Evolutionary conservation across 2,888 invertebrate genomes (phyloP).

Genomic region (Cephonodes hylas): DNA sequence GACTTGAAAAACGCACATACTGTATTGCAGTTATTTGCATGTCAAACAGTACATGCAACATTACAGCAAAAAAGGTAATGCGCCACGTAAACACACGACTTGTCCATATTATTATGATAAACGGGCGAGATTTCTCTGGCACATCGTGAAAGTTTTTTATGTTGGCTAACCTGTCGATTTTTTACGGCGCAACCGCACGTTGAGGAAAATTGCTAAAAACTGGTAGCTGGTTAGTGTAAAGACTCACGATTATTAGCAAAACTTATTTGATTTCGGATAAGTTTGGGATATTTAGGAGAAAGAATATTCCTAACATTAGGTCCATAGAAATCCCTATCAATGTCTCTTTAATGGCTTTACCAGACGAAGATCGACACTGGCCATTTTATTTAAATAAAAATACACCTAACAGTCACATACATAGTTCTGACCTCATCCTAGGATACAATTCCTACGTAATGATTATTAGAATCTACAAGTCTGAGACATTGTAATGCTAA

Average conservation of each 20-base stretch:
- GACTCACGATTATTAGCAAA: too few species aligned
- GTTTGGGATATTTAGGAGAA: too few species aligned
- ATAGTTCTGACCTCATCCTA: too few species aligned
- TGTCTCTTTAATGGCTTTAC: too few species aligned
- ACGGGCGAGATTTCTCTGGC: slow-evolving; percentile 22
- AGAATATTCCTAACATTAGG: too few species aligned
- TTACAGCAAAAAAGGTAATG: not conserved
- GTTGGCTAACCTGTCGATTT: not conserved
- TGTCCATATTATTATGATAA: slow-evolving; percentile 9
- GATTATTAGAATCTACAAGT: too few species aligned
- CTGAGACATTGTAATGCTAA: not conserved
- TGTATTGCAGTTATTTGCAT: not conserved
- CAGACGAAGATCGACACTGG: too few species aligned
- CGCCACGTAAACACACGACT: not conserved
- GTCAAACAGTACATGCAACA: not conserved
- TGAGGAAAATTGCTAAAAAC: not conserved
- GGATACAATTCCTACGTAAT: too few species aligned
- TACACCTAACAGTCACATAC: too few species aligned
- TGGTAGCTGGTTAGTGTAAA: not conserved
- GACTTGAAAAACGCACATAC: not conserved
- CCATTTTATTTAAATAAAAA: too few species aligned
- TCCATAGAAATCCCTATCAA: too few species aligned
- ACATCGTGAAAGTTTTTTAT: slow-evolving; percentile 24
- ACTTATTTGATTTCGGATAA: too few species aligned
- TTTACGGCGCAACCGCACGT: not conserved